Evolutionary conservation across 1,140 invertebrate species (phyloP).

Genomic region (Drusus annulatus): DNA sequence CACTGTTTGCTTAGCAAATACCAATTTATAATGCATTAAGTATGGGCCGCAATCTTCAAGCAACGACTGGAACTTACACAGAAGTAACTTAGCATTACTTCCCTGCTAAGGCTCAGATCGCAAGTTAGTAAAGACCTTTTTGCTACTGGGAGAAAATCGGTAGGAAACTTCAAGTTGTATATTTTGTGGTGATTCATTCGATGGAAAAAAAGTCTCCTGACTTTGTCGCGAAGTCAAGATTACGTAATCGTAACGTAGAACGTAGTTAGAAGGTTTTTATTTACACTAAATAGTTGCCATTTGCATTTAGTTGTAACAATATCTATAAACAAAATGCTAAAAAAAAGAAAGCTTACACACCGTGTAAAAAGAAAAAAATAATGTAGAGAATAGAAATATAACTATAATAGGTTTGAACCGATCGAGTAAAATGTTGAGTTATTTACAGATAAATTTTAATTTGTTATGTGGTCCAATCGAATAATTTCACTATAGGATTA

Average conservation of each 20-base stretch:
- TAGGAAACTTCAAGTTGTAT: neutral
- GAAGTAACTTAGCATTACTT: neutral
- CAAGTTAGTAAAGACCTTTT: neutral
- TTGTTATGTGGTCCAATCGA: too few species aligned
- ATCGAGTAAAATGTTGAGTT: too few species aligned
- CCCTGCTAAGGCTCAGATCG: neutral
- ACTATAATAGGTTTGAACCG: too few species aligned
- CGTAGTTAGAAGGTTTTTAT: neutral
- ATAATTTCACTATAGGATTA: too few species aligned
- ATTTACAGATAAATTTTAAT: too few species aligned
- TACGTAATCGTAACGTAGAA: constrained; percentile 2
- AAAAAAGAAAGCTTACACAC: too few species aligned
- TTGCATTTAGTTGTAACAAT: neutral
- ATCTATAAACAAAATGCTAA: too few species aligned
- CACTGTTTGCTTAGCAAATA: constrained; percentile 38
- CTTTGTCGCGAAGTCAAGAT: constrained; percentile 1
- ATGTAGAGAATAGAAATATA: too few species aligned
- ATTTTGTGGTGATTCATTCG: constrained; percentile 11
- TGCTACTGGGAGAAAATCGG: neutral
- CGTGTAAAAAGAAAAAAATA: too few species aligned
- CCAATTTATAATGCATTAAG: constrained; percentile 46
- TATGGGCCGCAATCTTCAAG: neutral
- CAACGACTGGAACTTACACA: neutral
- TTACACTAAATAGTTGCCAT: neutral
- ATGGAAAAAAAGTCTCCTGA: neutral